Percentiles rank a stretch among this genome's conserved stretches.
Conservation (phyloP, 1,140 invertebrate species). For the Neodiprion fabricii region DNA sequence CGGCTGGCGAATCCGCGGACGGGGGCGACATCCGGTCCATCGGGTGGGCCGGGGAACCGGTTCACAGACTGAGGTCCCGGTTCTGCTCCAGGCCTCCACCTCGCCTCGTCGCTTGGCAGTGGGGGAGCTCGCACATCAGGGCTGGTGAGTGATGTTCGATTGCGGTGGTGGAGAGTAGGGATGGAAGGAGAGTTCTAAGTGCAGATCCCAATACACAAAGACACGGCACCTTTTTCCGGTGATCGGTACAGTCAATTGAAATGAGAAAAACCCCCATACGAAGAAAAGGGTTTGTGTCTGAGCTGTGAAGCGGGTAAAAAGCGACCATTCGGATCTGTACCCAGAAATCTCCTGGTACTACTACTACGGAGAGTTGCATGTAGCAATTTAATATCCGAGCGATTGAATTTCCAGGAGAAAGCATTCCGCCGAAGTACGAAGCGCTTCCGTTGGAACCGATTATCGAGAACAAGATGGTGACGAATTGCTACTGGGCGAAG, state of each 20-base stretch:
- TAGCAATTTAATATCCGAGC: not conserved
- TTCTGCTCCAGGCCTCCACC: slow-evolving; percentile 59
- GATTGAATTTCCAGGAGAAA: slow-evolving; percentile 46
- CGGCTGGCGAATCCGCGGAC: slow-evolving; percentile 37
- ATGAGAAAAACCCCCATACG: no score
- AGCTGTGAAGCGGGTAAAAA: no score
- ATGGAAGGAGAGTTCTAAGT: not conserved
- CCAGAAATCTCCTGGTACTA: no score
- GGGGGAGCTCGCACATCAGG: slow-evolving; percentile 57
- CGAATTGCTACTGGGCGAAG: slow-evolving; percentile 59
- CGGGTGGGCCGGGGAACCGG: slow-evolving; percentile 53
- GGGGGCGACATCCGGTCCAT: slow-evolving; percentile 50
- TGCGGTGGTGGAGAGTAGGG: not conserved
- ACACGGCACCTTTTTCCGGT: not conserved
- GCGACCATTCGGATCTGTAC: no score
- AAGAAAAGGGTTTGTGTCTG: no score
- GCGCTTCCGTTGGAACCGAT: slow-evolving; percentile 54
- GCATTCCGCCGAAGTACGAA: slow-evolving; percentile 55
- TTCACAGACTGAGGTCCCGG: slow-evolving; percentile 49
- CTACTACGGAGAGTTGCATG: not conserved
- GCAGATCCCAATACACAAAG: not conserved
- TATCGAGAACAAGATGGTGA: slow-evolving; percentile 50
- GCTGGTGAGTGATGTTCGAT: slow-evolving; percentile 42
- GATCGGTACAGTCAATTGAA: no score
- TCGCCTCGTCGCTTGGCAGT: slow-evolving; percentile 55